phyloP scores from a whole-genome alignment of 2,888 invertebrate species.

The Hipparchia sbordonii region DNA sequence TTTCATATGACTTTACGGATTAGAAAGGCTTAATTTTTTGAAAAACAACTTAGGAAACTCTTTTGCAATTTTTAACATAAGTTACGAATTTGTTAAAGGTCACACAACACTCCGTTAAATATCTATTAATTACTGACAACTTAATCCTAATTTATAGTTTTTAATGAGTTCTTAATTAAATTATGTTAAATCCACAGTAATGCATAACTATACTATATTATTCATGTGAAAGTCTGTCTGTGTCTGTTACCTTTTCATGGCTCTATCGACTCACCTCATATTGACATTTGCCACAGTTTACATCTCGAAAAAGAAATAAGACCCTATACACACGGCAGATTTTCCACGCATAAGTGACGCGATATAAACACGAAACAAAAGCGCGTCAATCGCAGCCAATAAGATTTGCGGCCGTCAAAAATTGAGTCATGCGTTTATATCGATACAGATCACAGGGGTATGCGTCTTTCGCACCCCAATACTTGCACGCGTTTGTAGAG shows the following conservation, averaged over 20 bases:
- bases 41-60: conserved; percentile 3
- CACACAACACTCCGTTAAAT: neutral
- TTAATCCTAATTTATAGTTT: conserved; percentile 9
- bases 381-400: no score
- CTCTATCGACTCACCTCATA: no score
- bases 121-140: conserved; percentile 4
- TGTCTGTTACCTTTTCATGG: neutral
- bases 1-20: neutral
- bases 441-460: no score
- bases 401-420: no score
- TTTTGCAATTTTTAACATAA: conserved; percentile 8
- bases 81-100: conserved; percentile 10
- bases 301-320: no score
- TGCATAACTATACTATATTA: neutral
- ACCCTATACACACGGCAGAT: no score
- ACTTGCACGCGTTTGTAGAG: no score
- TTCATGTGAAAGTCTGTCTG: neutral
- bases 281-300: no score
- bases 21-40: neutral
- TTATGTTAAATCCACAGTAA: neutral
- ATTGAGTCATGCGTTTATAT: no score
- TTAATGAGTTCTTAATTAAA: neutral
- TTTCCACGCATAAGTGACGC: no score
- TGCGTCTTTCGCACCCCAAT: no score
- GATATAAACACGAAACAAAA: no score